Conservation (phyloP, 2,888 invertebrate genomes). For the Rhagium mordax region DNA sequence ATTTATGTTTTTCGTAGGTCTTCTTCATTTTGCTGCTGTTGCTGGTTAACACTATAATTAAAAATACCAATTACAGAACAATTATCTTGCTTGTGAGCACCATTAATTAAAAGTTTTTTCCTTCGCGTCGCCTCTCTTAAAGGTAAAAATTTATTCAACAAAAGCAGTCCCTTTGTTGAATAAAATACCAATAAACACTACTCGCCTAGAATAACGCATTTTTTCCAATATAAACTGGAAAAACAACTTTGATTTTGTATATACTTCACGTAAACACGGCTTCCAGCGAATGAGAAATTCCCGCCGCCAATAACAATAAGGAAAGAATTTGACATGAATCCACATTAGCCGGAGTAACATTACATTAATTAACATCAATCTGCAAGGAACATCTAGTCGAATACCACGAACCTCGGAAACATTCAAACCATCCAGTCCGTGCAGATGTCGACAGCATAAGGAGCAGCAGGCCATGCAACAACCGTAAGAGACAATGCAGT, state of each 20-base stretch:
- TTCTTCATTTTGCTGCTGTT: too few species aligned
- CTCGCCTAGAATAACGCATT: not conserved
- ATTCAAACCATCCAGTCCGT: slow-evolving; percentile 42
- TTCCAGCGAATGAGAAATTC: slow-evolving; percentile 37
- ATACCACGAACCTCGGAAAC: slow-evolving; percentile 44
- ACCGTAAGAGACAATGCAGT: slow-evolving; percentile 56
- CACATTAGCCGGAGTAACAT: slow-evolving; percentile 41
- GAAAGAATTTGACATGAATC: slow-evolving; percentile 45
- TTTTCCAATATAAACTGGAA: slow-evolving; percentile 14
- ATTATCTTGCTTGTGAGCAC: slow-evolving; percentile 9
- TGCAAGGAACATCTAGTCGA: slow-evolving; percentile 42
- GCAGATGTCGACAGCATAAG: slow-evolving; percentile 31
- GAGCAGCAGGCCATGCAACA: slow-evolving; percentile 27
- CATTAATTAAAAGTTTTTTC: not conserved
- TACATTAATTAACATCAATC: slow-evolving; percentile 52
- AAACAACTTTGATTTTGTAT: slow-evolving; percentile 20
- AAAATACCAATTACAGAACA: slow-evolving; percentile 39
- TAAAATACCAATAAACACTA: slow-evolving; percentile 18
- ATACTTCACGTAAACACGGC: slow-evolving; percentile 24
- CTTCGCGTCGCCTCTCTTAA: not conserved
- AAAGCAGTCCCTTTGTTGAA: not conserved
- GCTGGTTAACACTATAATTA: too few species aligned
- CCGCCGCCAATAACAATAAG: slow-evolving; percentile 47
- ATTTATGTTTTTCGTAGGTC: too few species aligned
- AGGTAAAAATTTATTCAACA: slow-evolving; percentile 5